Evolutionary conservation across 1,140 invertebrate genomes (phyloP), one percentile per base, ranked within the genome.

Genomic region (Trichonephila clavata): DNA sequence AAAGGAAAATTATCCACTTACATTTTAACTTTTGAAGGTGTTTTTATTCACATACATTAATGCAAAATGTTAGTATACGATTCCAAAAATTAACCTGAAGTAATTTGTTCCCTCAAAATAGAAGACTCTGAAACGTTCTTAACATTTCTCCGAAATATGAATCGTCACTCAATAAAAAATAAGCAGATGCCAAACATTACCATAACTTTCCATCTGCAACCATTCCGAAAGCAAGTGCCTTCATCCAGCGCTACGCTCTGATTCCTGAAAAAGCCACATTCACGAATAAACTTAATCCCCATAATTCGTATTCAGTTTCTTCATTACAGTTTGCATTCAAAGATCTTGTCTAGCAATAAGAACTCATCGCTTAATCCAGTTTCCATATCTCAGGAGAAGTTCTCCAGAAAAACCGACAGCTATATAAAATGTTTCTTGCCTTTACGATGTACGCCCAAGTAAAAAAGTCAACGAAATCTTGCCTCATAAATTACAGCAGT

Each of bases 401-500:
- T 27, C 8, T 0, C 1, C 8, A 77, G 7, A 24, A 89, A 77
- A 68, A 16, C 65, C n/a, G 65, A 43, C 18, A 27, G 27, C 87
- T 57, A 68, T 65, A 89, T 89, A 89, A 89, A 89, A 57, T 89
- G 43, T 77, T 89, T 89, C 84, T 71, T 50, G 63, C 39, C 65
- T 89, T 89, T 89, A 89, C 87, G 87, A 89, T 68, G 63, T 24
- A 20, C 14, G 32, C 24, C 21, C 57, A 59, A 90, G 81, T 61
- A 81, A 90, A 90, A 90, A 50, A n/a, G 32, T 57, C 39, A 61
- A 24, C 43, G 68, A 68, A 77, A 61, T 71, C n/a, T 43, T 32
- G 89, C 57, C 59, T 39, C 89, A 90, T 90, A 90, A 90, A 90
- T 90, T 90, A 81, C 71, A 61, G 57, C 89, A 50, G 71, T 90